phyloP scores from a whole-genome alignment of 2,113 vertebrate species.

The Meriones unguiculatus region DNA sequence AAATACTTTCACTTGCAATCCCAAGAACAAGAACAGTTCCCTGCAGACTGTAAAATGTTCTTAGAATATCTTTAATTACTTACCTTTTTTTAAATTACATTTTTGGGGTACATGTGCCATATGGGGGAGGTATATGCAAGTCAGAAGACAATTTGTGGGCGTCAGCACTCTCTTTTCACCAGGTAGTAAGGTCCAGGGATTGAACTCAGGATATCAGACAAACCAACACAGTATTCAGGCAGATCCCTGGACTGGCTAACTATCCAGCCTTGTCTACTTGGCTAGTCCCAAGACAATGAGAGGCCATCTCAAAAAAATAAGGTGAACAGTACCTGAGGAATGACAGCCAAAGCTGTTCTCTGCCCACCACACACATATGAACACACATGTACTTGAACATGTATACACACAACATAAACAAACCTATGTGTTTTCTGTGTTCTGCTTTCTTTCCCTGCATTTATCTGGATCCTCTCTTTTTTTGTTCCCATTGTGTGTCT shows the following conservation, averaged over 20 bases:
- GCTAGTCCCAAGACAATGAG: no score
- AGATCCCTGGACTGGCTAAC: background rate
- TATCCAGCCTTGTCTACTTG: background rate
- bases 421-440: background rate
- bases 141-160: background rate
- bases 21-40: background rate
- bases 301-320: background rate
- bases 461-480: background rate
- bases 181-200: background rate
- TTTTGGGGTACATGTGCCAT: background rate
- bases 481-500: background rate
- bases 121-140: background rate
- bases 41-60: background rate
- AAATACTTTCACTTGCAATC: background rate
- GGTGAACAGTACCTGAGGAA: no score
- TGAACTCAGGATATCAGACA: background rate
- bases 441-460: background rate
- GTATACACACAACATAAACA: background rate
- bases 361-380: background rate
- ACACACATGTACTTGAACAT: background rate
- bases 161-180: background rate
- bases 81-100: background rate
- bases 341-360: background rate
- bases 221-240: no score
- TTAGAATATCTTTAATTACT: background rate